These are phyloP conservation scores for Catamblyrhynchus diadema DNA, from an alignment of 2,797 vertebrate species.

Conservation along the genomic window DNA sequence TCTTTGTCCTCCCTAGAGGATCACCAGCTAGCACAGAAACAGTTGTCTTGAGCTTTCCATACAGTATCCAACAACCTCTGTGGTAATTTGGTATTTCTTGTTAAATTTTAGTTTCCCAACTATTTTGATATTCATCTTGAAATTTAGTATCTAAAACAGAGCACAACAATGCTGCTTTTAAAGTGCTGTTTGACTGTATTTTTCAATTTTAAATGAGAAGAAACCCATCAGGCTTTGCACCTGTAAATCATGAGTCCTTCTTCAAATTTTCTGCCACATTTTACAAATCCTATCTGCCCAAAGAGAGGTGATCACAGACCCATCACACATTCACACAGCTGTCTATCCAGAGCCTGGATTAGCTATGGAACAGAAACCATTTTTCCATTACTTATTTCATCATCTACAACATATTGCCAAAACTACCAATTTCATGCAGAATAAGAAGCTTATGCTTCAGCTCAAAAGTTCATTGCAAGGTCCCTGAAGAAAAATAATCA, in stretches of 20 bases:
- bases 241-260: not conserved
- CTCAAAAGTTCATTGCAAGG: conserved; percentile 17
- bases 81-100: not conserved
- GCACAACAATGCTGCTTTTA: not conserved
- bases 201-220: not conserved
- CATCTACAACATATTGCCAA: not conserved
- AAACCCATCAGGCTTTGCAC: not conserved
- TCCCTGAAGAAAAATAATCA: conserved; percentile 28
- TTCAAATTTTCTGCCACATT: not conserved
- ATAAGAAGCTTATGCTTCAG: not conserved
- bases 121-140: not conserved
- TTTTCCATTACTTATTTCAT: conserved; percentile 19
- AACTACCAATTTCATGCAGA: not conserved
- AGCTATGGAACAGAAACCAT: not conserved
- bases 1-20: not conserved
- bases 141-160: not conserved
- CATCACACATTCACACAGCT: not conserved
- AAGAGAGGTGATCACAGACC: not conserved
- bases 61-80: not conserved
- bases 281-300: not conserved
- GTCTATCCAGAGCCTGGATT: not conserved
- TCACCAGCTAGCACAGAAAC: not conserved
- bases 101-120: not conserved
- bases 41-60: not conserved
- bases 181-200: not conserved